Base-by-base conservation (phyloP, 2,113 vertebrate genomes). In the Bubo bubo region DNA sequence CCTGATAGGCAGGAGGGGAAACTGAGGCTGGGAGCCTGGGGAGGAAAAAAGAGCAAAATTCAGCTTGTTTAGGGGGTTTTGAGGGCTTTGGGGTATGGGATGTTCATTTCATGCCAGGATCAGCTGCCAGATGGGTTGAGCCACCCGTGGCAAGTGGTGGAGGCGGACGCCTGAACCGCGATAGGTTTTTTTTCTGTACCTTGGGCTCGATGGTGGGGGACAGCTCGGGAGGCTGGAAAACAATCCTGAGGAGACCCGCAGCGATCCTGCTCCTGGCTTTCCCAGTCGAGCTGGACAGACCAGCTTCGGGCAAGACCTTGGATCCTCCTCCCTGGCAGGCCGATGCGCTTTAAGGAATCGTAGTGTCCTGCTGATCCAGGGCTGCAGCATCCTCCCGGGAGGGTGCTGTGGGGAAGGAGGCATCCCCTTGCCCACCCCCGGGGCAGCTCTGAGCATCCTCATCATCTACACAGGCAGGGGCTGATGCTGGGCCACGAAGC, bases 321-420 rank as follows among this genome's bases (percentile, higher is more conserved):
- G 71, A 67, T 92, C 83, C 56, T 88, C 39, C 68, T 88, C 39
- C 68, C 6, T 6, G 8, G 21, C 13, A 4, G 19, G 28, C 28
- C 3, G 1, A 3, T 3, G 45, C 22, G 60, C 71, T 88, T 28
- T 34, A 20, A 23, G n/a, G 47, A 49, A 19, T 50, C 0, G 0
- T 9, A 3, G n/a, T 15, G 41, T 79, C 18, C 77, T 37, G 24
- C 66, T 32, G 9, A 34, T 24, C 56, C 34, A 8, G 62, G 59
- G 53, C 53, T 90, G 63, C 15, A 22, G 47, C 50, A 43, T 75
- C 62, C 58, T 64, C 26, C 23, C 4, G 14, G 86, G 56, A 81
- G 21, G 47, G 12, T 45, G 62, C 26, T 41, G n/a, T 1, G 11
- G 75, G 68, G 50, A 37, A 52, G 60, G 35, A 34, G 34, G 14